A percentile compares a stretch with the other conserved stretches of the same genome.
phyloP scores from a whole-genome alignment of 2,888 invertebrate species.

The Elysia crispata region DNA sequence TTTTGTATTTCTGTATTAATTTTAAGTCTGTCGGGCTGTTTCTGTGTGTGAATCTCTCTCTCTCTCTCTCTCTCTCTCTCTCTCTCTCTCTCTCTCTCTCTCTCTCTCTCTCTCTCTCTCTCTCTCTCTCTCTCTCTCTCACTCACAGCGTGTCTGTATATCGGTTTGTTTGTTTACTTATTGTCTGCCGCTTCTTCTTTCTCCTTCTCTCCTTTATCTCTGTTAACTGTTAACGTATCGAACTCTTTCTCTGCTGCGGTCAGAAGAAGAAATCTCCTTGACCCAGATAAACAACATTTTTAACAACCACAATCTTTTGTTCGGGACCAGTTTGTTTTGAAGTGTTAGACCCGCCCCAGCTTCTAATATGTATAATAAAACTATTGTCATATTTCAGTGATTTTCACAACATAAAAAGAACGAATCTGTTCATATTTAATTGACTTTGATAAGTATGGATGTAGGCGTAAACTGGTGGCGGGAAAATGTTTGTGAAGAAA shows the following conservation, averaged over 20 bases:
- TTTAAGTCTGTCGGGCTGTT: neutral
- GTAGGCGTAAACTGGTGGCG: no score
- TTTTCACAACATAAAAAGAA: neutral
- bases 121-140: neutral
- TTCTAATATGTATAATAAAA: neutral
- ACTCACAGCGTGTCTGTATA: neutral
- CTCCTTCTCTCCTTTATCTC: no score
- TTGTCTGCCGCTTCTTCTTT: no score
- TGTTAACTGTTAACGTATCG: no score
- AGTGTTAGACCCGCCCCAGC: neutral
- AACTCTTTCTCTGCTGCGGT: no score
- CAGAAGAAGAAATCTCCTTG: no score
- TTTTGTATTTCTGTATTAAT: neutral
- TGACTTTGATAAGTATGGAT: no score
- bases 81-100: slow-evolving; percentile 12
- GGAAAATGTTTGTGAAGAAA: no score
- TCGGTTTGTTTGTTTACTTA: no score
- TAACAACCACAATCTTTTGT: no score
- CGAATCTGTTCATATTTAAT: neutral
- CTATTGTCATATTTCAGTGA: neutral
- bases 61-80: neutral
- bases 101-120: slow-evolving; percentile 20
- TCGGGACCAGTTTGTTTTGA: no score
- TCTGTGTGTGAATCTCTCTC: neutral
- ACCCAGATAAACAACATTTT: no score